Conservation (phyloP, 2,797 vertebrate genomes). For the Amphiprion clarkii region DNA sequence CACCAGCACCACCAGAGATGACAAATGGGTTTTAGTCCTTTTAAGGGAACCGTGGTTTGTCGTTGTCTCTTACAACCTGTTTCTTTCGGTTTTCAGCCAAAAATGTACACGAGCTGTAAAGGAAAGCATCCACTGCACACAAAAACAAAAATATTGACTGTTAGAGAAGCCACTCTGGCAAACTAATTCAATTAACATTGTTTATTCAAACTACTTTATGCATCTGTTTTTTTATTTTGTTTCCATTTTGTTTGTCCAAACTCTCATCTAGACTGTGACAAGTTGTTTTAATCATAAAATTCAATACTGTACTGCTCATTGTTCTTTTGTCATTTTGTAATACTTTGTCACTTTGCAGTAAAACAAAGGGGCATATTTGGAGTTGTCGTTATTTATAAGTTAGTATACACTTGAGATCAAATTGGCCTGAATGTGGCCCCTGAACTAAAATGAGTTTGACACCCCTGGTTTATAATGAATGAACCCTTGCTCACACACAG, state of each 20-base stretch:
- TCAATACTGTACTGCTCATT: no score
- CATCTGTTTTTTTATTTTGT: background rate
- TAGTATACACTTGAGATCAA: no score
- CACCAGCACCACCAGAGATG: background rate
- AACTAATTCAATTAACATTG: background rate
- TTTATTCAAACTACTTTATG: background rate
- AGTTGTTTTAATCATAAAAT: no score
- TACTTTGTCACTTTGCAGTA: no score
- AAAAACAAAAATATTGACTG: constrained; percentile 2
- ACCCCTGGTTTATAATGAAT: constrained; percentile 30
- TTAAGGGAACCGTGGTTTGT: background rate
- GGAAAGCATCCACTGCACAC: constrained; percentile 5
- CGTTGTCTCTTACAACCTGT: background rate
- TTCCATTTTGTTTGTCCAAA: no score
- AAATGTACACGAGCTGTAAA: background rate
- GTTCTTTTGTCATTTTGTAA: no score
- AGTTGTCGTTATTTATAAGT: no score
- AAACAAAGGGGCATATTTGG: no score
- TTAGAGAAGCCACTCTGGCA: background rate
- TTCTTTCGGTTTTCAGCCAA: constrained; percentile 7
- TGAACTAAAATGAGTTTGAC: no score
- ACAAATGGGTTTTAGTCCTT: constrained; percentile 11
- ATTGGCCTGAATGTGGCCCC: no score
- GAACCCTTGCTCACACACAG: constrained; percentile 25
- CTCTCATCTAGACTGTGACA: no score